Conservation (phyloP, 2,113 vertebrate genomes). For the Colaptes auratus region DNA sequence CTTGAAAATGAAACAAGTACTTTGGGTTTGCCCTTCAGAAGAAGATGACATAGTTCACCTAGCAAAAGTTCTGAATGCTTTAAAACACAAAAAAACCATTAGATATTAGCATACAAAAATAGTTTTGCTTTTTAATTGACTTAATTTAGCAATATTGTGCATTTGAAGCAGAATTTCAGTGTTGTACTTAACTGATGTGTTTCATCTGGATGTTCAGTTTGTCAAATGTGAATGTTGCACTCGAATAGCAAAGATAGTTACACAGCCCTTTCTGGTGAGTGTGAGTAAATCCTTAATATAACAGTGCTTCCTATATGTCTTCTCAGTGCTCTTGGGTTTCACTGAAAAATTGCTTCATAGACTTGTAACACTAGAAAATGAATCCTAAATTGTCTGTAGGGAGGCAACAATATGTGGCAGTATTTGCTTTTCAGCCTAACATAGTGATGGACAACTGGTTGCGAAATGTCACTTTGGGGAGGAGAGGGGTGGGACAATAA, state of each 20-base stretch:
- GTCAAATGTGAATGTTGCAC: background rate
- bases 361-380: background rate
- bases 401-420: background rate
- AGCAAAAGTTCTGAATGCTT: background rate
- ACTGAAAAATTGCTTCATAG: background rate
- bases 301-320: background rate
- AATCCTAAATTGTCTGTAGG: accelerated
- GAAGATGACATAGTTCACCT: background rate
- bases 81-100: background rate
- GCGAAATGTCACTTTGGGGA: background rate
- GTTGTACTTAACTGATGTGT: background rate
- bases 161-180: background rate
- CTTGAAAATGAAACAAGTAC: background rate
- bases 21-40: background rate
- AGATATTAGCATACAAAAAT: background rate
- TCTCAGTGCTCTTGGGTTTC: background rate
- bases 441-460: background rate
- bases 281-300: background rate
- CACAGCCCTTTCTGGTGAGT: background rate
- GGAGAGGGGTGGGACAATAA: background rate
- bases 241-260: background rate
- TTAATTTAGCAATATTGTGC: background rate
- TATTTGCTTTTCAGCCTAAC: background rate
- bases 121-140: background rate
- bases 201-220: background rate